Base-by-base conservation (phyloP, 2,888 invertebrate genomes). In the Archaeoteleia sp. region DNA sequence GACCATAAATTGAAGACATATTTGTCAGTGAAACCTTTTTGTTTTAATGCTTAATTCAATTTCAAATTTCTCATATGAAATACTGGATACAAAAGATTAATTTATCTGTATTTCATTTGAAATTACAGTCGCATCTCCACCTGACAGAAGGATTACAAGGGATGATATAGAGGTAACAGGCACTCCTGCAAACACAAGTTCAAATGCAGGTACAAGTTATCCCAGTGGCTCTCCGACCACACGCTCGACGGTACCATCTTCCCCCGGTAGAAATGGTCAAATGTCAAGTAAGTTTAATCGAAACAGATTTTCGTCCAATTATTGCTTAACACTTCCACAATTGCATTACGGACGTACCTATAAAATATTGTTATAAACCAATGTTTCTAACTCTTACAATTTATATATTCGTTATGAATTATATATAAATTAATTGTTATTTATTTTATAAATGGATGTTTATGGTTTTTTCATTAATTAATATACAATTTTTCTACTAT, bases 61-160 rank as follows among this genome's bases (percentile, higher is more conserved):
- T 45, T 37, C 23, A 27, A 30, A 34, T 40, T 51, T 37, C 29
- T 14, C 15, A 4, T 13, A 25, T 48, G 25, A 42, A 49, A 29
- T 43, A 20, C 6, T 7, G 25, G 10, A 29, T 32, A 12, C 40
- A 51, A 29, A 40, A 58, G 49, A 54, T 61, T 53, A 57, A 62
- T 43, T 55, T 40, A 15, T 42, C 13, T 17, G 40, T 39, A 30
- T 76, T 58, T 60, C 29, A 55, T 72, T 65, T 70, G 58, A 84
- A 84, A 84, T 92, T 91, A 58, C 91, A 94, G 93, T 94, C 88
- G 94, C 94, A 86, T 93, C 93, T 87, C 93, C 93, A 74, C 93
- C 93, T 76, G 93, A 93, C 85, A 88, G 89, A 84, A 85, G 87
- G 84, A 88, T 84, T 81, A 83, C 89, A 74, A 89, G 88, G 82